Base-by-base conservation (phyloP, 2,113 vertebrate genomes). In the Microtus montanus region DNA sequence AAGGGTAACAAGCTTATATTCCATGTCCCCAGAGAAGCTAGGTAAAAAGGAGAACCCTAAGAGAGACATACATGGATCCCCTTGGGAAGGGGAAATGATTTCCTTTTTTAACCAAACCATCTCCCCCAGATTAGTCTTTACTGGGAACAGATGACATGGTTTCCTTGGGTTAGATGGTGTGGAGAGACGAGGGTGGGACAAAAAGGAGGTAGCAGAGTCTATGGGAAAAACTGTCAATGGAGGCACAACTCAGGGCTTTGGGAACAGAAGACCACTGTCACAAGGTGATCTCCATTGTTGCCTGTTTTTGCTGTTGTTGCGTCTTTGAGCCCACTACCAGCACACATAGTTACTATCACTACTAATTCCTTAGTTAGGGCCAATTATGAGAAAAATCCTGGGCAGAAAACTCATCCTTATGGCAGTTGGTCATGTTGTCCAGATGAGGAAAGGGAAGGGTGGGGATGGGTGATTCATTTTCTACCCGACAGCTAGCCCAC, bases 211-310 rank as follows among this genome's bases (percentile, higher is more conserved):
- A 8, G 44, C 61, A 58, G 33, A 64, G 28, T 20, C 8, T 44
- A 14, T 38, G 19, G 35, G 70, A 38, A 1, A 30, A 71, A 12
- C 68, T 66, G 41, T 33, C 22, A 1, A n/a, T 4, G 2, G 2
- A 14, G 0, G 0, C 70, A 54, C 38, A 58, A 1, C 44, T 13
- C 3, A 3, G 35, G 2, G 3, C 33, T 41, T 11, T 22, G 41
- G 15, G n/a, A 80, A 38, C 26, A n/a, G 80, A 41, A 70, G 5
- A 75, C 2, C 1, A 1, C 64, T 58, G 28, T 10, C 33, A 4
- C 35, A 0, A 6, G 71, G 5, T 2, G 5, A 2, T 30, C n/a
- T 91, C 73, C 22, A 26, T 22, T 63, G 1, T 30, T 49, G 49
- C 20, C 38, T 38, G 13, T 33, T 63, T 9, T 70, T 54, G 35